phyloP scores from a whole-genome alignment of 2,888 invertebrate species.

The Caenorhabditis macrosperma region DNA sequence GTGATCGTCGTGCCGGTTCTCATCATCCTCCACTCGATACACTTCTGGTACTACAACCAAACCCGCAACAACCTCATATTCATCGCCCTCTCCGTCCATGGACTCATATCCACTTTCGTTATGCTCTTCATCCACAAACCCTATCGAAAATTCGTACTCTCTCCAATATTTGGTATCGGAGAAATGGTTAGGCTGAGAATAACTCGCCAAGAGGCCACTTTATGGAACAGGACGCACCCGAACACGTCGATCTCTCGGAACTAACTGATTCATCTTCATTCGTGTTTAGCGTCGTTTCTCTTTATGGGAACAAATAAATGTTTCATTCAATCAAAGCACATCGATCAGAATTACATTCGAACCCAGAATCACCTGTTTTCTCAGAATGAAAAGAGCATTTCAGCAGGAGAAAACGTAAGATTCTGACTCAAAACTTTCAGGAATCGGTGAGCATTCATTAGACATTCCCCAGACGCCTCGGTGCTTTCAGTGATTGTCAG shows the following conservation, averaged over 20 bases:
- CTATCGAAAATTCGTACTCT: conserved; percentile 11
- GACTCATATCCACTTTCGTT: conserved; percentile 17
- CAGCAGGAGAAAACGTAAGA: too few relatives aligned
- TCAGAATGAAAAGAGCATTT: too few relatives aligned
- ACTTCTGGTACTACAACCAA: conserved; percentile 11
- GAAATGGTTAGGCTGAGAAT: background rate
- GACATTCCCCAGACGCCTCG: too few relatives aligned
- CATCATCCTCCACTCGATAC: background rate
- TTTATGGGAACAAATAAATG: too few relatives aligned
- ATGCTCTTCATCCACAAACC: conserved; percentile 29
- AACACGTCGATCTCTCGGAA: too few relatives aligned
- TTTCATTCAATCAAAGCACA: too few relatives aligned
- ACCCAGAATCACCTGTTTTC: too few relatives aligned
- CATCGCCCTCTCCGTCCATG: conserved; percentile 5
- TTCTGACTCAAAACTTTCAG: too few relatives aligned
- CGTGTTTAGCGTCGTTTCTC: too few relatives aligned
- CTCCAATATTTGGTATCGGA: background rate
- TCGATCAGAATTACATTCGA: too few relatives aligned
- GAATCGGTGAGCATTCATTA: too few relatives aligned
- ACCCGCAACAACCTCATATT: conserved; percentile 6
- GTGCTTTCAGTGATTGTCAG: too few relatives aligned
- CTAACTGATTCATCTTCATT: background rate
- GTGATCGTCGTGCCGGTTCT: background rate
- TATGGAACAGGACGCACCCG: background rate
- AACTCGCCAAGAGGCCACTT: background rate